Base-by-base conservation (phyloP, 2,888 invertebrate species). In the Oxyscelio sp. region DNA sequence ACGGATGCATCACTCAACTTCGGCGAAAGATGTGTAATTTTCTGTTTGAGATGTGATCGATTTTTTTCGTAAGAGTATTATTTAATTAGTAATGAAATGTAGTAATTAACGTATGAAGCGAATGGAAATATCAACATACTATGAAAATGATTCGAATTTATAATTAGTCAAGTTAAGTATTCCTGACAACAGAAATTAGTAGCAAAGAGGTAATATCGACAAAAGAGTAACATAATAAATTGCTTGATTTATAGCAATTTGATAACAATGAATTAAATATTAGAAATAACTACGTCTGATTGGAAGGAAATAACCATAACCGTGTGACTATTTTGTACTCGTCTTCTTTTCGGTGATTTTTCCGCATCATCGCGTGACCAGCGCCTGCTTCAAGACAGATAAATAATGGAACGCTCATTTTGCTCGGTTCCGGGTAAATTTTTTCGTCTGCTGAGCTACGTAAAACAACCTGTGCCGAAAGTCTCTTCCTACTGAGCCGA, bases 331-430 rank as follows among this genome's bases (percentile, higher is more conserved):
- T 81, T 83, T 86, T 58, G 81, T 75, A 61, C 82, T 66, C 48
- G 22, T 56, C 65, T 79, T 61, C 34, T 79, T 81, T 79, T 54
- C 54, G 70, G 19, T 74, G 54, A 77, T 77, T 85, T 84, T 85
- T 82, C 82, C 85, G 82, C 70, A 61, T 85, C 85, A 83, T 81
- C 81, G 87, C 87, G 85, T 85, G 88, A 87, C 86, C 75, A 61
- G 82, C 38, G 65, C 19, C 71, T 66, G 65, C 73, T 78, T 77
- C 63, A 68, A 80, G 74, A 45, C 48, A 73, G 59, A 86, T 83
- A 86, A 87, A 87, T 85, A 87, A 86, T 87, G 85, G 86, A 87
- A 87, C 80, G 84, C 83, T 86, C 75, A 71, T 73, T 87, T 85
- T 83, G 84, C 77, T 73, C 70, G 78, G 59, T 83, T 81, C 83